These are phyloP conservation scores for Drosophila colorata DNA, from an alignment of 2,888 invertebrate species.

Conservation along the genomic window DNA sequence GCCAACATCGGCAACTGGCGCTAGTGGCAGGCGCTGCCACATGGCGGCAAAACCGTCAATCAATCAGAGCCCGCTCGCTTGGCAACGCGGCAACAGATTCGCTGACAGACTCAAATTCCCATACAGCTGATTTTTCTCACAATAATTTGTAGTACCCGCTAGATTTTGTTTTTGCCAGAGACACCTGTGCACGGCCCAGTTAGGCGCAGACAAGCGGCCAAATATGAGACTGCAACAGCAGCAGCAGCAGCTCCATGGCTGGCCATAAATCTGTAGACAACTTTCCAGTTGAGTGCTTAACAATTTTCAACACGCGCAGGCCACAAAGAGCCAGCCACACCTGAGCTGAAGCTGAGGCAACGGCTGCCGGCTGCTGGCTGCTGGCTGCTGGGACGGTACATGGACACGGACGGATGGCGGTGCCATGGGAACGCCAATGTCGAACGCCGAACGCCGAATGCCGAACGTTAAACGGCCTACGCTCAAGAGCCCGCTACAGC, in stretches of 20 bases:
- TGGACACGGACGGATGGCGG: conserved; percentile 17
- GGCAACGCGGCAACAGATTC: conserved; percentile 45
- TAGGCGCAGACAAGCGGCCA: conserved; percentile 54
- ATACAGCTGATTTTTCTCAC: conserved; percentile 78
- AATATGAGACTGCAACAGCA: conserved; percentile 58
- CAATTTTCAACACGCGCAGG: conserved; percentile 66
- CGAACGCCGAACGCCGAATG: conserved; percentile 10
- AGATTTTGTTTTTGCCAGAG: conserved; percentile 58
- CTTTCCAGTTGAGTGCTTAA: conserved; percentile 74
- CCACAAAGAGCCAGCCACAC: conserved; percentile 55
- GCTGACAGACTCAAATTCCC: conserved; percentile 54
- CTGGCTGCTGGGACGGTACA: conserved; percentile 15
- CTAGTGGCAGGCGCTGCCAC: conserved; percentile 32
- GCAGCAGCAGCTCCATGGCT: conserved; percentile 37
- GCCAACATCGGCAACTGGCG: conserved; percentile 40
- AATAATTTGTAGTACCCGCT: conserved; percentile 75
- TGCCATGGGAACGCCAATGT: conserved; percentile 54
- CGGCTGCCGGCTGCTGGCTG: conserved; percentile 10
- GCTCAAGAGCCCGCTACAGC: conserved; percentile 27
- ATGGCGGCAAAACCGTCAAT: conserved; percentile 45
- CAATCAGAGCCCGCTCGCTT: conserved; percentile 38
- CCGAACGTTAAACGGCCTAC: conserved; percentile 48
- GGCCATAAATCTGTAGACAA: conserved; percentile 75
- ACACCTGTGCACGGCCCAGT: conserved; percentile 69
- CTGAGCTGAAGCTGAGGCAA: conserved; percentile 41